phyloP scores from a whole-genome alignment of 53 echinoderm and acorn worm genomes.

The Hippasteria phrygiana region DNA sequence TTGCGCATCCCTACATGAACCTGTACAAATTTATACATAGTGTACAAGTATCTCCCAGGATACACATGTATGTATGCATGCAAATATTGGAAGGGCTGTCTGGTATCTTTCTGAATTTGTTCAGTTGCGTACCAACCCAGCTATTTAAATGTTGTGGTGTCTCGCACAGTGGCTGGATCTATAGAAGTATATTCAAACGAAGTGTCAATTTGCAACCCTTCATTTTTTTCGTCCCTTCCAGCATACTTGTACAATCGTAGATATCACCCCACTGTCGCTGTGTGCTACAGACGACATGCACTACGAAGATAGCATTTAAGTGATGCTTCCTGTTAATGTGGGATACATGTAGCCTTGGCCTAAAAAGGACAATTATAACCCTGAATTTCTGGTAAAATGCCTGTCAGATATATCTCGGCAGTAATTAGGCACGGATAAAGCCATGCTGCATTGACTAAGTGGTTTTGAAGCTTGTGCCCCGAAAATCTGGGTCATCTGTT shows the following conservation, averaged over 20 bases:
- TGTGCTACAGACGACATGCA: background rate
- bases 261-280: background rate
- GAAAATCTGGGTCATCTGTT: constrained; percentile 2
- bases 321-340: background rate
- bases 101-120: no score
- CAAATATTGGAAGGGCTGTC: no score
- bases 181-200: background rate
- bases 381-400: background rate
- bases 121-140: no score
- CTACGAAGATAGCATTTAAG: background rate
- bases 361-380: background rate
- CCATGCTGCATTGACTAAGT: background rate
- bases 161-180: background rate
- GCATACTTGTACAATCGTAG: background rate
- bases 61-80: background rate
- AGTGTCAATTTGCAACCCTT: background rate
- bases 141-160: background rate
- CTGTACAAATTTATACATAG: background rate
- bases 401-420: background rate
- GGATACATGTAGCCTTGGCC: background rate
- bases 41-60: background rate
- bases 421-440: background rate
- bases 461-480: background rate
- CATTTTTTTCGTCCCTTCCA: background rate
- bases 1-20: background rate